Evolutionary conservation across 2,797 vertebrate species (phyloP), one percentile per base, ranked within the genome.

Genomic region (Chanos chanos): DNA sequence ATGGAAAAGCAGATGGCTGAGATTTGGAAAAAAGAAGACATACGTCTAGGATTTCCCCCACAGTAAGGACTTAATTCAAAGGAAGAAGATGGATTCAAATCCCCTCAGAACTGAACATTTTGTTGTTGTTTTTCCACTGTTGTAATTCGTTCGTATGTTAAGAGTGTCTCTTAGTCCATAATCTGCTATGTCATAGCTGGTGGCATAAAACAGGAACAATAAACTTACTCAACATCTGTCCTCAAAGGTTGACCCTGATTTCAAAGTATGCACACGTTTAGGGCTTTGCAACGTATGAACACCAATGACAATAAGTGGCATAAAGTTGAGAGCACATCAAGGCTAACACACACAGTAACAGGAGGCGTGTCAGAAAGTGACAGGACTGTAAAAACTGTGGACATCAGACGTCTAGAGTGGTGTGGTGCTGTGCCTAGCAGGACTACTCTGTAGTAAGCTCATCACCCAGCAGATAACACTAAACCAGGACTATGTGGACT

Each of bases 151-250:
- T n/a, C n/a, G n/a, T n/a, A n/a, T n/a, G n/a, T n/a, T n/a, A n/a
- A n/a, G n/a, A n/a, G n/a, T n/a, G n/a, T n/a, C n/a, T n/a, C n/a
- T n/a, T n/a, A n/a, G n/a, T n/a, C 59, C 37, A 43, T 61, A 37
- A 52, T 40, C 3, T 22, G 10, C 10, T 43, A 43, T 43, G 4
- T 15, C 2, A 40, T 6, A 7, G 39, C 12, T 54, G 19, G 48
- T 7, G 8, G 15, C 15, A n/a, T 33, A 28, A 10, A 43, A 53
- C 4, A 8, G 4, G 16, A 8, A 33, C 15, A 21, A 52, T 59
- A 59, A 59, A 66, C 10, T 53, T 36, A 7, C 40, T 37, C 5
- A 52, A 16, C 52, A 36, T 9, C 37, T 12, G 37, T 44, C 9
- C 37, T 59, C 47, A 39, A 5, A 10, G 25, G 25, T 44, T 45